Conservation (phyloP, 2,113 vertebrate genomes). For the Perca fluviatilis region DNA sequence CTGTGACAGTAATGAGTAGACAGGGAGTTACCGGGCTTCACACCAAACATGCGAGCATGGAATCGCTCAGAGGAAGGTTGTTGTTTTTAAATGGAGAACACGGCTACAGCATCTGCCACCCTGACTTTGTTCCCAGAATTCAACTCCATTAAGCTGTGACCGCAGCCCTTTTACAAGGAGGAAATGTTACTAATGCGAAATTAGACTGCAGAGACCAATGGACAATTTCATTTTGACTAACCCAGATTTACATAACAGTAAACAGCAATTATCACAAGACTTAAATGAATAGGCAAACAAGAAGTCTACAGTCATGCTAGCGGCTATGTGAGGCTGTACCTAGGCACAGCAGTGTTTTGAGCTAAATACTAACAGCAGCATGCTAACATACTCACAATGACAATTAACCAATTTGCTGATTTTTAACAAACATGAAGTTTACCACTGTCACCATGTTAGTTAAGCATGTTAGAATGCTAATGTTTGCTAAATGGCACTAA, state of each 20-base stretch:
- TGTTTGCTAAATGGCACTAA: no score
- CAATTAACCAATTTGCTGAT: no score
- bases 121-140: neutral
- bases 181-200: neutral
- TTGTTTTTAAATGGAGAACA: neutral
- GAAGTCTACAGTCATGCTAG: no score
- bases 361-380: neutral
- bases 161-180: neutral
- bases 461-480: no score
- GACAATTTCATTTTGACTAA: neutral
- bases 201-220: neutral
- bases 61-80: constrained; percentile 3
- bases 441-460: no score
- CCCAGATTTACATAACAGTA: neutral
- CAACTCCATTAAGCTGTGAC: neutral
- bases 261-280: neutral
- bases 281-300: neutral
- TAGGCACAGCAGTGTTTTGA: no score
- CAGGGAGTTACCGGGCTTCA: neutral
- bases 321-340: no score
- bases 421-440: no score
- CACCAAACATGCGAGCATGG: neutral
- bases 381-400: neutral
- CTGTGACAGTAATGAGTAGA: constrained; percentile 6
- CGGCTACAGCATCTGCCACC: neutral